phyloP scores from a whole-genome alignment of 2,888 invertebrate species.

The Gandaritis pyraliata region DNA sequence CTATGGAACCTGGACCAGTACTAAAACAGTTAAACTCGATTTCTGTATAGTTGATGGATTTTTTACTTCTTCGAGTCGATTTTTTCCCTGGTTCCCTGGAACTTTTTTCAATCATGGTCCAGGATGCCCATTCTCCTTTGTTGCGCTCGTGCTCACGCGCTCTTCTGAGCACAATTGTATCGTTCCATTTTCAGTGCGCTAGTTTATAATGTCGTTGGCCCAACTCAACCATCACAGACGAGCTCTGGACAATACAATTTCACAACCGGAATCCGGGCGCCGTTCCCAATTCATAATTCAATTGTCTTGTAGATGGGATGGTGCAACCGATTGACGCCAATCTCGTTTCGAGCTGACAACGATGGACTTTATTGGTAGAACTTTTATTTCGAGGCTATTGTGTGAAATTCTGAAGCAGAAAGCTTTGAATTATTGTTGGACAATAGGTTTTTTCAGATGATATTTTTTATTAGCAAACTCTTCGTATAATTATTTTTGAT shows the following conservation, averaged over 20 bases:
- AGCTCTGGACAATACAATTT: constrained; percentile 13
- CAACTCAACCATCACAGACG: neutral
- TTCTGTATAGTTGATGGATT: no score
- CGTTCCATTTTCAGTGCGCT: no score
- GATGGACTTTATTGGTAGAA: constrained; percentile 5
- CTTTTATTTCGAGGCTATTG: neutral
- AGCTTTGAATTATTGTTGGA: no score
- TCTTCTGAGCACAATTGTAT: no score
- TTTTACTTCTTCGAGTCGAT: no score
- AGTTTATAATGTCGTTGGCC: no score
- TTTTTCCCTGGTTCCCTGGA: no score
- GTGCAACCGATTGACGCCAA: constrained; percentile 18
- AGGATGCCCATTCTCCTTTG: neutral
- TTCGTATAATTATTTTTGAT: no score
- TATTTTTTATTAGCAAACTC: no score
- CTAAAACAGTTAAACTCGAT: no score
- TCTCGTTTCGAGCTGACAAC: constrained; percentile 10
- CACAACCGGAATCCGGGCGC: constrained; percentile 1
- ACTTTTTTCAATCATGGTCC: no score
- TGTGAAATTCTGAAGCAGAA: neutral
- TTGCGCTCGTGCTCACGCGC: neutral
- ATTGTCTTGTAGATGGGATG: constrained; percentile 31
- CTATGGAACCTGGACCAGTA: no score
- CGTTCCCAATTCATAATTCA: constrained; percentile 31
- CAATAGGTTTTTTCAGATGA: neutral